phyloP scores from a whole-genome alignment of 2,888 invertebrate genomes.

The Andrena praecox region DNA sequence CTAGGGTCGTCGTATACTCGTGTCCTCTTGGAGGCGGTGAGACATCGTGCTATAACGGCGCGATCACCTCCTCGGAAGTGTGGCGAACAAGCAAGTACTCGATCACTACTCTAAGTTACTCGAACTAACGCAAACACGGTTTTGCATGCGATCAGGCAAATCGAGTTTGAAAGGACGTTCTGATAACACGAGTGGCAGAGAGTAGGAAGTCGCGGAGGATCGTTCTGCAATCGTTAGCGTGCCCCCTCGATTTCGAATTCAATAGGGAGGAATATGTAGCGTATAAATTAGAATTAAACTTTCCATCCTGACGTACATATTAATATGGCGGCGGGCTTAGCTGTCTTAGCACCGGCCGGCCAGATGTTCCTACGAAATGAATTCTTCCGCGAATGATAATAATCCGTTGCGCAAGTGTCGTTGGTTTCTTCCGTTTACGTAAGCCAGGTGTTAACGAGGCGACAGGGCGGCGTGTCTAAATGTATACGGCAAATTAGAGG shows the following conservation, averaged over 20 bases:
- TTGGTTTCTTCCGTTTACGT: not conserved
- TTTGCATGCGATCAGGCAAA: constrained; percentile 30
- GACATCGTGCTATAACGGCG: constrained; percentile 33
- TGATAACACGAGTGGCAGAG: not conserved
- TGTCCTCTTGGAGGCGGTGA: constrained; percentile 25
- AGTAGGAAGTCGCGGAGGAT: not conserved
- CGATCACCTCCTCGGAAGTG: constrained; percentile 34
- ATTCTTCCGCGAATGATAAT: constrained; percentile 21
- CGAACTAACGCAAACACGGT: constrained; percentile 18
- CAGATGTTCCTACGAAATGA: constrained; percentile 13
- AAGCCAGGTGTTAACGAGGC: not conserved
- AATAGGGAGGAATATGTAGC: not conserved
- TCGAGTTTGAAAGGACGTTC: constrained; percentile 13
- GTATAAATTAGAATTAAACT: not conserved
- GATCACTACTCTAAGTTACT: constrained; percentile 36
- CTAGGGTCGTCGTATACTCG: constrained; percentile 32
- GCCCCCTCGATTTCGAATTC: not conserved
- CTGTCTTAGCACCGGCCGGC: constrained; percentile 14
- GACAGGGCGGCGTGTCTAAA: not conserved
- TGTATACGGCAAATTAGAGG: not conserved
- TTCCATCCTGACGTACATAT: not conserved
- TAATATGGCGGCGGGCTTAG: not conserved
- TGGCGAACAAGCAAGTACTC: constrained; percentile 47
- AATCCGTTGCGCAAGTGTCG: constrained; percentile 33
- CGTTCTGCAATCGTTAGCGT: not conserved